Conservation (phyloP, 2,113 vertebrate genomes). For the Oncorhynchus nerka region DNA sequence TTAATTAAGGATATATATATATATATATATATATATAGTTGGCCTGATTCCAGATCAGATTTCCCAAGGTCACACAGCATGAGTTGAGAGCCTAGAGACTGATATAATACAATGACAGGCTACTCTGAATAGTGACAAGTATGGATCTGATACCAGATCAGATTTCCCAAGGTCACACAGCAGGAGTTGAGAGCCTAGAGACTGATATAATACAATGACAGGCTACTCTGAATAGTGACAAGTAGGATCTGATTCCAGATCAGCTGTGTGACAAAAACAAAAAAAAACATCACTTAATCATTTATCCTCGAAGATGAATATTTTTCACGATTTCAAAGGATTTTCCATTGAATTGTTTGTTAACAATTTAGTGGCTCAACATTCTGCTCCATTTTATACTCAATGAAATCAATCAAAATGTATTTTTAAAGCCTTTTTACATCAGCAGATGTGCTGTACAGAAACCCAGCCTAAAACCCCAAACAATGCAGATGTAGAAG, state of each 20-base stretch:
- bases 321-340: too few species aligned
- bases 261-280: too few species aligned
- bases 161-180: conserved; percentile 40
- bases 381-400: not conserved
- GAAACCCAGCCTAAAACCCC: too few species aligned
- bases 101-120: not conserved
- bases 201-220: not conserved
- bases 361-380: not conserved
- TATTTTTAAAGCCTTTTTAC: too few species aligned
- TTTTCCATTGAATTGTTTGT: not conserved
- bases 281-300: too few species aligned
- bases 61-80: conserved; percentile 40
- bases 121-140: not conserved
- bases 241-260: too few species aligned
- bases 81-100: not conserved
- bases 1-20: conserved; percentile 35
- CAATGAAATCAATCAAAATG: too few species aligned
- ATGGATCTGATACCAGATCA: too few species aligned
- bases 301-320: too few species aligned
- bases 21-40: conserved; percentile 22
- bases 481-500: too few species aligned
- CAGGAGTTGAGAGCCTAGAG: not conserved
- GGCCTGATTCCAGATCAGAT: conserved; percentile 38
- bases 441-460: too few species aligned
- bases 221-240: not conserved